A percentile compares a stretch with the other conserved stretches of the same genome.
phyloP scores from a whole-genome alignment of 2,113 vertebrate species.

The Brachypodius melanocephalos region DNA sequence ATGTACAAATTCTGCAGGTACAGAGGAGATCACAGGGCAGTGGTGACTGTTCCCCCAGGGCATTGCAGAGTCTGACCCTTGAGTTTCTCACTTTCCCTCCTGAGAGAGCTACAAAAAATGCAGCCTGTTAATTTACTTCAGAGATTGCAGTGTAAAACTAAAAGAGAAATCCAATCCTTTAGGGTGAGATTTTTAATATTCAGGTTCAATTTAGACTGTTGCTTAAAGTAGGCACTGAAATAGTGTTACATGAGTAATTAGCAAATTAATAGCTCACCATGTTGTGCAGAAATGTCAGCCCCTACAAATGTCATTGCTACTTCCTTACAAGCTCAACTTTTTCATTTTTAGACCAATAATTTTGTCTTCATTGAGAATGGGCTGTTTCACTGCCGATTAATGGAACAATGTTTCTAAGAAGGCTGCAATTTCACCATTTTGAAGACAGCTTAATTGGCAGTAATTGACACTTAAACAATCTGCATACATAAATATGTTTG shows the following conservation, averaged over 20 bases:
- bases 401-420: neutral
- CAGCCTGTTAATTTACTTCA: neutral
- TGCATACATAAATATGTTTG: neutral
- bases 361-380: neutral
- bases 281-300: neutral
- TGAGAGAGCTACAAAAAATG: neutral
- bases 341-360: neutral
- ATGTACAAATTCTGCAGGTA: neutral
- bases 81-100: neutral
- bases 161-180: neutral
- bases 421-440: neutral
- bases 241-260: neutral
- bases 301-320: neutral
- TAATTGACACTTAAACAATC: neutral
- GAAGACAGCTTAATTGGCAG: neutral
- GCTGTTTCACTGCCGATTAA: neutral
- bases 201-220: neutral
- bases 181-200: neutral
- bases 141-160: neutral
- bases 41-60: neutral
- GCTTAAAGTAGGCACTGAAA: neutral
- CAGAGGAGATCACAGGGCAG: neutral
- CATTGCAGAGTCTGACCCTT: neutral
- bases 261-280: conserved; percentile 15
- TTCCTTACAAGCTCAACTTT: neutral